A percentile compares a stretch with the other conserved stretches of the same genome.
phyloP scores from a whole-genome alignment of 2,113 vertebrate species.

The Malurus elegans region DNA sequence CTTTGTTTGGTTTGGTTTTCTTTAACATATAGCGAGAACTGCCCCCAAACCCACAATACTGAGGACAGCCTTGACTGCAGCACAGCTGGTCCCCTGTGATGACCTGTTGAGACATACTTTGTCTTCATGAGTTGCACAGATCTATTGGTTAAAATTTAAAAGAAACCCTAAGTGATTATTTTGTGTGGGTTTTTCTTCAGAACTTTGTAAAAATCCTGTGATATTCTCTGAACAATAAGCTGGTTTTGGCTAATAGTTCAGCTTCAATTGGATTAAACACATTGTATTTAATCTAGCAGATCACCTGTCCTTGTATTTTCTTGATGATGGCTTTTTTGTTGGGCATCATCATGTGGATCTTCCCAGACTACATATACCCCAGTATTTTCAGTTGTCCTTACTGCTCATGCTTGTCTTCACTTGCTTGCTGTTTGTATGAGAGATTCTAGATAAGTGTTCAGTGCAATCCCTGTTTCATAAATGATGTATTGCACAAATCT shows the following conservation, averaged over 20 bases:
- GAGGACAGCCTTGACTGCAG: background rate
- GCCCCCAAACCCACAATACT: background rate
- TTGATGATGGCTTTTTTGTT: background rate
- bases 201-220: background rate
- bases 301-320: background rate
- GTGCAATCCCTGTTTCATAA: background rate
- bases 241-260: background rate
- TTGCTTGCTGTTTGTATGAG: background rate
- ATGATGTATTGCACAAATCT: background rate
- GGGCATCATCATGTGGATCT: background rate
- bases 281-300: background rate
- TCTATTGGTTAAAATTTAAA: background rate
- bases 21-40: background rate
- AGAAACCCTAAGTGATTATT: background rate
- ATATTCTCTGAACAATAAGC: background rate
- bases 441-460: background rate
- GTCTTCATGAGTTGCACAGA: background rate
- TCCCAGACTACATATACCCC: background rate
- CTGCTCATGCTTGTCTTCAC: background rate
- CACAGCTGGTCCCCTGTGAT: background rate
- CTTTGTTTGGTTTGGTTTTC: background rate
- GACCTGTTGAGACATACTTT: background rate
- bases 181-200: background rate
- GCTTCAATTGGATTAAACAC: background rate
- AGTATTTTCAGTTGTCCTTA: background rate